Conservation (phyloP, 2,888 invertebrate species). For the Anticlea derivata region DNA sequence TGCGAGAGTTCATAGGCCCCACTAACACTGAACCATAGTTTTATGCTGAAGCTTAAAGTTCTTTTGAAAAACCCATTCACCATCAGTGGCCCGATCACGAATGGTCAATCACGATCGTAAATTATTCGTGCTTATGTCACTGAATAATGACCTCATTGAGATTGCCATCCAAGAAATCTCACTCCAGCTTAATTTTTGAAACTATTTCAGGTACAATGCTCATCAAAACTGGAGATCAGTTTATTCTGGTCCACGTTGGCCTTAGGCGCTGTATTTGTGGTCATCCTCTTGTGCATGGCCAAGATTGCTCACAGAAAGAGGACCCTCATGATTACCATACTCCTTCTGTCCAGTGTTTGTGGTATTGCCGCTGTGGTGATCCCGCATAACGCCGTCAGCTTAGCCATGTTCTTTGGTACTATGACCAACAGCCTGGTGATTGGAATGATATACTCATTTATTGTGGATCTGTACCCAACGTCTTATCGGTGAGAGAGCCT, state of each 20-base stretch:
- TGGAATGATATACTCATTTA: constrained; percentile 52
- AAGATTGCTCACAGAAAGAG: constrained; percentile 48
- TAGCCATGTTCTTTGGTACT: constrained; percentile 49
- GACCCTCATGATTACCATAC: constrained; percentile 41
- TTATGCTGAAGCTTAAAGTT: no score
- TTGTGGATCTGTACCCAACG: constrained; percentile 57
- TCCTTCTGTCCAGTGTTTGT: constrained; percentile 38
- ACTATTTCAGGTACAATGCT: constrained; percentile 34
- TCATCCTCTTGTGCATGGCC: constrained; percentile 44
- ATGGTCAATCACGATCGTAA: no score
- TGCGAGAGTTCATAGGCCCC: no score
- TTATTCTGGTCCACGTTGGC: constrained; percentile 40
- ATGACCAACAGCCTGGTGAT: constrained; percentile 47
- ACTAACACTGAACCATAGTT: no score
- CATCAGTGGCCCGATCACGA: no score
- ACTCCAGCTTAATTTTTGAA: no score
- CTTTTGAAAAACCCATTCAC: no score
- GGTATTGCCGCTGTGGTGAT: constrained; percentile 42
- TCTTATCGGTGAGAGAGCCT: constrained; percentile 53
- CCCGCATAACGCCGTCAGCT: constrained; percentile 43
- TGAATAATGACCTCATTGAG: no score
- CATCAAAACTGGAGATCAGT: constrained; percentile 39
- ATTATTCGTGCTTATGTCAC: no score
- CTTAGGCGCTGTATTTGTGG: constrained; percentile 43
- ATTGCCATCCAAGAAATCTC: no score